A percentile compares a stretch with the other conserved stretches of the same genome.
phyloP scores from a whole-genome alignment of 2,797 vertebrate species.

The Rhinoraja longicauda region DNA sequence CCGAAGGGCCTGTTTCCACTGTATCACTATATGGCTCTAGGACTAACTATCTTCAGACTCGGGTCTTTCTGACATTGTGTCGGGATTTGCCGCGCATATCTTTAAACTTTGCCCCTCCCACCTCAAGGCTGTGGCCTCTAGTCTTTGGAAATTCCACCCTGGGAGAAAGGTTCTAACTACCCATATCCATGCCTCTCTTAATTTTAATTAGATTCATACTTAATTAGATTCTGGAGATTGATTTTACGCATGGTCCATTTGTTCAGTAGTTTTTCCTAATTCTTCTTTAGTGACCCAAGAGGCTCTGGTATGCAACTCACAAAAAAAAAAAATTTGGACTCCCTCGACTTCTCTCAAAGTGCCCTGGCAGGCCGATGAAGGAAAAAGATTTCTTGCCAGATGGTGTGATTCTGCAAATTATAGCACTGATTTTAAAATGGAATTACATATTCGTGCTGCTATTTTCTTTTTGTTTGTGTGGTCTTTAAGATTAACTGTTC shows the following conservation, averaged over 20 bases:
- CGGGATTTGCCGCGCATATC: too few species aligned
- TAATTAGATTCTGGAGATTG: not conserved
- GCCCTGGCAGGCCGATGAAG: not conserved
- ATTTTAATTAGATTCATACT: too few species aligned
- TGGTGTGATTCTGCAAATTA: constrained; percentile 22
- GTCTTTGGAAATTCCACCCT: too few species aligned
- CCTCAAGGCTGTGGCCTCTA: too few species aligned
- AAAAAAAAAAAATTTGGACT: not conserved
- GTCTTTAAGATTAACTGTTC: constrained; percentile 25
- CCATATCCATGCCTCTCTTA: too few species aligned
- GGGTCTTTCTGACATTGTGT: too few species aligned
- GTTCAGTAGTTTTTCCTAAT: not conserved
- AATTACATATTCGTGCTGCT: not conserved
- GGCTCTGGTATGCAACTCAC: not conserved
- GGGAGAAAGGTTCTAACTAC: too few species aligned
- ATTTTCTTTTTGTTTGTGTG: constrained; percentile 17
- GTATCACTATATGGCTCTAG: too few species aligned
- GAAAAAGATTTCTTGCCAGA: constrained; percentile 5
- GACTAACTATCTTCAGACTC: too few species aligned
- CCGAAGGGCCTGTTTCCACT: too few species aligned
- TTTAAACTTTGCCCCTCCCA: too few species aligned
- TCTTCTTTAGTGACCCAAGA: not conserved
- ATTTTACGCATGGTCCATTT: not conserved
- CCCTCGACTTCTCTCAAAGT: not conserved
- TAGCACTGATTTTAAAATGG: constrained; percentile 4